Conservation (phyloP, 1,140 invertebrate genomes). For the Pogonus chalceus region DNA sequence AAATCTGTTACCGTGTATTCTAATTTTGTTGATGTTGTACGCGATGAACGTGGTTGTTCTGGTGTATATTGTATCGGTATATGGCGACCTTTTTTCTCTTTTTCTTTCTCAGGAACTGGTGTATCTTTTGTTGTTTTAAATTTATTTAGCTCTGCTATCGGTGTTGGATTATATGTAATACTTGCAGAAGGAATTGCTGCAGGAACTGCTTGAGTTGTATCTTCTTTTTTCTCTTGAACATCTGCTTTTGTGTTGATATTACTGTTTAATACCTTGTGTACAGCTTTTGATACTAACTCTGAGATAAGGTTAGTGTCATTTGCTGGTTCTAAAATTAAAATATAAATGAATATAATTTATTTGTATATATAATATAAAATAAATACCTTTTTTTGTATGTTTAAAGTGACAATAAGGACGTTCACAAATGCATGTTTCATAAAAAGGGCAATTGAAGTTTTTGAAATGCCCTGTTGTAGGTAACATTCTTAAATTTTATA, state of each 20-base stretch:
- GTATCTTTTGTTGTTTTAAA: background rate
- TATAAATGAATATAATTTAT: background rate
- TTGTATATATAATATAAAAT: background rate
- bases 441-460: conserved; percentile 67
- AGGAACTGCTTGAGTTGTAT: background rate
- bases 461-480: conserved; percentile 72
- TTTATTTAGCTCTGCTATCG: background rate
- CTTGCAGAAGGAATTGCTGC: background rate
- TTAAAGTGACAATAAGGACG: conserved; percentile 52
- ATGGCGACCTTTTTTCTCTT: background rate
- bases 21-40: background rate
- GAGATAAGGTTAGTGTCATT: background rate
- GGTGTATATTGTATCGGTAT: background rate
- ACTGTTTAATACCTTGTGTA: background rate
- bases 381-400: background rate
- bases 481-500: conserved; percentile 60
- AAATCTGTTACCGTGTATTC: background rate
- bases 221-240: background rate
- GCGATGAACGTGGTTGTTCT: background rate
- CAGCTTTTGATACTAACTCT: background rate
- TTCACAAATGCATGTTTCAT: conserved; percentile 59
- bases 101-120: background rate
- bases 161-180: background rate
- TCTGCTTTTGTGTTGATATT: background rate
- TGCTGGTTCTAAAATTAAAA: background rate